Percentiles rank a stretch among this genome's conserved stretches.
Evolutionary conservation across 2,888 invertebrate genomes (phyloP).

Genomic region (Pachycephus smyrnensis): DNA sequence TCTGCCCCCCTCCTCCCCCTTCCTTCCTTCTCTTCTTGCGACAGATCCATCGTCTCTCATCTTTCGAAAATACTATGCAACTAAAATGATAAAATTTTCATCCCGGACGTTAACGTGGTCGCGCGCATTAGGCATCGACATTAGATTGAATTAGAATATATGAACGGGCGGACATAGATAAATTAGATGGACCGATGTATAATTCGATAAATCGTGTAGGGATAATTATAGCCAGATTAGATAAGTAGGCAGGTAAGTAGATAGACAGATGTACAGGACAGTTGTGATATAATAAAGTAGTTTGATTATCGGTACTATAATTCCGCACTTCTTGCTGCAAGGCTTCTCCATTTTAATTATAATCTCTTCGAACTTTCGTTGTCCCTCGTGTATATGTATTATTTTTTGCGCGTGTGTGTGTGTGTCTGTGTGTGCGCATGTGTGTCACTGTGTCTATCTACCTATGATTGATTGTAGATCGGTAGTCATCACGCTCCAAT

Average conservation of each 20-base stretch:
- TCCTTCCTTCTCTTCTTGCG: neutral
- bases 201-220: neutral
- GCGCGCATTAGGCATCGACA: too few species aligned
- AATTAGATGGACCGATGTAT: neutral
- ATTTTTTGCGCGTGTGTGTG: neutral
- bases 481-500: too few species aligned
- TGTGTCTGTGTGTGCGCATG: too few species aligned
- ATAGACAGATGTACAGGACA: neutral
- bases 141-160: neutral
- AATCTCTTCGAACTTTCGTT: neutral
- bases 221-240: neutral
- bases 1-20: neutral
- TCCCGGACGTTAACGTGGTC: neutral
- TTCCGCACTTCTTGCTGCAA: constrained; percentile 40
- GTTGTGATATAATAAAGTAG: neutral
- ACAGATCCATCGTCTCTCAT: neutral
- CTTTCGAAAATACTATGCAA: neutral
- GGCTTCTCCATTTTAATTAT: constrained; percentile 25
- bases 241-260: neutral
- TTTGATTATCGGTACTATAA: constrained; percentile 38
- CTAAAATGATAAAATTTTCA: neutral
- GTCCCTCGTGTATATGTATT: neutral
- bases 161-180: neutral
- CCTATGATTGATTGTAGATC: neutral
- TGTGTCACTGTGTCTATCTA: neutral